These are phyloP conservation scores for Orientallactaga bullata DNA, from an alignment of 2,113 vertebrate genomes.

Conservation along the genomic window DNA sequence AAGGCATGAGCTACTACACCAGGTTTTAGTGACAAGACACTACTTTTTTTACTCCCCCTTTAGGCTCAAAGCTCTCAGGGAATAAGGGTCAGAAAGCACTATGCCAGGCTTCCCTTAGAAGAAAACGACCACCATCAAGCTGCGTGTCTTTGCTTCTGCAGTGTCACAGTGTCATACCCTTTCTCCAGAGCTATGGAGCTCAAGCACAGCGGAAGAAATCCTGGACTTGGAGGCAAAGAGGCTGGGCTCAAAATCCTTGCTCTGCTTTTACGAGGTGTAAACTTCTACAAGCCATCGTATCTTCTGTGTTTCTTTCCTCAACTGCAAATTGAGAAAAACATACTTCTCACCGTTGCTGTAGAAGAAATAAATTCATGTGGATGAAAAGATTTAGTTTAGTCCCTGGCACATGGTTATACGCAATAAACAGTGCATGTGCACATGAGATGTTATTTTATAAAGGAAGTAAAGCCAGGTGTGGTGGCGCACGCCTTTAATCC, in stretches of 20 bases:
- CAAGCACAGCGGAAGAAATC: not conserved
- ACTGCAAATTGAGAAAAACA: slow-evolving; percentile 26
- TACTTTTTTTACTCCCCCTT: slow-evolving; percentile 56
- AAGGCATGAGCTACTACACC: not conserved
- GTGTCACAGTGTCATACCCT: not conserved
- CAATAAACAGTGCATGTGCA: not conserved
- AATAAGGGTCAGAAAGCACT: slow-evolving; percentile 18
- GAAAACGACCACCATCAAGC: not conserved
- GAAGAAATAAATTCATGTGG: not conserved
- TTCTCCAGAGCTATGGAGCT: slow-evolving; percentile 26
- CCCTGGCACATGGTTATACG: not conserved
- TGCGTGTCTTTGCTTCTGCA: not conserved
- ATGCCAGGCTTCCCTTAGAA: not conserved
- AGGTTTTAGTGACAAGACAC: slow-evolving; percentile 12
- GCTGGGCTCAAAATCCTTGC: slow-evolving; percentile 43
- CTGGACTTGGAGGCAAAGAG: not conserved
- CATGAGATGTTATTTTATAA: not conserved
- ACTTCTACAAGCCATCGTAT: not conserved
- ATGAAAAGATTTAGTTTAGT: not conserved
- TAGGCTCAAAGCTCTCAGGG: slow-evolving; percentile 22
- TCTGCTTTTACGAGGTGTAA: slow-evolving; percentile 8
- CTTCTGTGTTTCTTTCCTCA: slow-evolving; percentile 59
- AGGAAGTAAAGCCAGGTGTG: not conserved
- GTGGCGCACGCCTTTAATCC: slow-evolving; percentile 9
- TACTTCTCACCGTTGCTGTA: slow-evolving; percentile 32